Evolutionary conservation across 1,140 invertebrate genomes (phyloP).

Genomic region (Nilaparvata lugens): DNA sequence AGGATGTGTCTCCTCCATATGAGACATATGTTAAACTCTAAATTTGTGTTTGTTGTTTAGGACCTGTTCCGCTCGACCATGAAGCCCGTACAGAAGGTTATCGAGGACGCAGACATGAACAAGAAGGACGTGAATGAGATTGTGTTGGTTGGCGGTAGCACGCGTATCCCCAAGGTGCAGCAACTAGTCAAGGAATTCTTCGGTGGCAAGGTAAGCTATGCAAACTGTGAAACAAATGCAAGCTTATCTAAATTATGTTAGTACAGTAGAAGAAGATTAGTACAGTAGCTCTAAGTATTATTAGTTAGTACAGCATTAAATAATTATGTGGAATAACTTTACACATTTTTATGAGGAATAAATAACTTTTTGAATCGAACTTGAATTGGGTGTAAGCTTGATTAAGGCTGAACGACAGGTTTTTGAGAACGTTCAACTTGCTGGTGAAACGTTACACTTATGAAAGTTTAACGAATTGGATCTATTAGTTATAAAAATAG

Average conservation of each 20-base stretch:
- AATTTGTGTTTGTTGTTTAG: constrained; percentile 27
- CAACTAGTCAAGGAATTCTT: constrained; percentile 99
- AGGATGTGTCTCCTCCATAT: no score
- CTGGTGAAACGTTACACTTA: no score
- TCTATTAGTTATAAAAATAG: no score
- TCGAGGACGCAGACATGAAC: constrained; percentile 98
- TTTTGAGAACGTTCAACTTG: no score
- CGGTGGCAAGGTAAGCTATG: constrained; percentile 88
- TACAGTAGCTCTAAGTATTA: not conserved
- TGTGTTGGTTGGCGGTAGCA: constrained; percentile 96
- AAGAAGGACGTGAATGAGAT: constrained; percentile 99
- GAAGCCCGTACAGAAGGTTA: constrained; percentile 95
- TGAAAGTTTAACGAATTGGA: no score
- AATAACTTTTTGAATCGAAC: no score
- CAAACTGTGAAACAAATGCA: no score
- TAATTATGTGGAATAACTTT: not conserved
- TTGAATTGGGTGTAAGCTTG: no score
- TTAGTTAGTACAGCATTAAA: not conserved
- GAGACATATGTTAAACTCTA: no score
- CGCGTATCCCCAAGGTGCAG: constrained; percentile 98
- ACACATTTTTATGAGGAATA: no score
- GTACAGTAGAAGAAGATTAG: not conserved
- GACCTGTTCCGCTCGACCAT: constrained; percentile 96
- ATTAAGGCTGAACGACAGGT: no score
- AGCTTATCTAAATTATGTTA: not conserved